Base-by-base conservation (phyloP, 2,888 invertebrate species). In the Drosophila affinis region DNA sequence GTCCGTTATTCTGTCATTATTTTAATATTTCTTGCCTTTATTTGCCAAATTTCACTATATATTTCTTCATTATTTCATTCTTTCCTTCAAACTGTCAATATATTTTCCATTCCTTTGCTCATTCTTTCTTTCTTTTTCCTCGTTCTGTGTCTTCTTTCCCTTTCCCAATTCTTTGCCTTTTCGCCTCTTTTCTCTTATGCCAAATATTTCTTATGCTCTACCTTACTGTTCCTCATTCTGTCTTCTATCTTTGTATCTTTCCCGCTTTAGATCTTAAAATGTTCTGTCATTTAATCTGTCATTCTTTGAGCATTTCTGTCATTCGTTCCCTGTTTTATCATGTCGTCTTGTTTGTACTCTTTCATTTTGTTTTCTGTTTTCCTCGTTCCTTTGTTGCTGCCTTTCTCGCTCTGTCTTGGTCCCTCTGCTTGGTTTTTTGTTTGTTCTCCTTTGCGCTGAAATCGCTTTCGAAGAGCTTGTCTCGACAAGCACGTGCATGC, bases 401-500 rank as follows among this genome's bases (percentile, higher is more conserved):
- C 46, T 44, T 21, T 45, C 14, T n/a, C 18, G 10, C 14, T 24
- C 45, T 51, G 12, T 46, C 18, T 17, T 21, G 21, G 21, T 21
- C 17, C n/a, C 45, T 51, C 39, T 49, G 34, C 34, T 39, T 6
- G 14, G 39, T 39, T 14, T 39, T 39, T 39, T 39, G 39, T 29
- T 57, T 48, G n/a, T 44, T 49, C 52, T 52, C 34, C 24, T 62
- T 47, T 56, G 52, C 49, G 71, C 57, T 69, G 61, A 70, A 80
- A 71, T 79, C 69, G 65, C 69, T 76, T 72, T 69, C 57, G 71
- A 39, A 47, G 51, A 32, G 54, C 54, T 53, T 64, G 74, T 59
- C 68, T 58, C 68, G 76, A 64, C 67, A 64, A 81, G 79, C 81
- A 81, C 81, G 81, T 82, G 83, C 83, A 85, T 64, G 80, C 83